Conservation (phyloP, 2,797 vertebrate species). For the Etheostoma nigrum region DNA sequence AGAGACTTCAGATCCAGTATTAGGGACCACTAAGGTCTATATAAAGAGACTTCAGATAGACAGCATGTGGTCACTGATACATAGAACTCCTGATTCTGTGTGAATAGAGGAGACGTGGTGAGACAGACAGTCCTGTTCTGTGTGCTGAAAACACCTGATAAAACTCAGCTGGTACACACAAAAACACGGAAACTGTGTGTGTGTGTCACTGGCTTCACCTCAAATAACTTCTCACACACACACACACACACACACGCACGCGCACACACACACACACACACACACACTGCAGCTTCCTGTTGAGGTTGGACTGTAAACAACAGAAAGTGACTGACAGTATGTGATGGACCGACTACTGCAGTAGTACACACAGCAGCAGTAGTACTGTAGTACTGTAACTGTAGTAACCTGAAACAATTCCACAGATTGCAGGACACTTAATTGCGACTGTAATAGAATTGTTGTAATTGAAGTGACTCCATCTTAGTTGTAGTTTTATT, state of each 20-base stretch:
- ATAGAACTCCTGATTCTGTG: background rate
- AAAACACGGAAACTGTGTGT: background rate
- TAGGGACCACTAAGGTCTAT: no score
- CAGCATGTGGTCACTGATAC: background rate
- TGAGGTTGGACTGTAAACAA: constrained; percentile 35
- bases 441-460: no score
- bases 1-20: no score
- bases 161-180: background rate
- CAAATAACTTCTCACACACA: background rate
- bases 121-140: background rate
- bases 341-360: background rate
- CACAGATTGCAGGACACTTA: no score
- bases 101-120: background rate
- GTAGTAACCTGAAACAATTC: no score
- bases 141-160: constrained; percentile 19
- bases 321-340: background rate
- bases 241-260: constrained; percentile 13
- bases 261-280: background rate
- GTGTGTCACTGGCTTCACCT: background rate
- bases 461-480: no score
- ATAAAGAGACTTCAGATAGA: no score
- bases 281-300: constrained; percentile 53
- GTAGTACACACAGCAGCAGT: background rate
- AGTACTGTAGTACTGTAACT: background rate
- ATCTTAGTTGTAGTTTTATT: no score